These are phyloP conservation scores for Psilopsiagon aurifrons DNA, from an alignment of 2,113 vertebrate genomes.

Conservation along the genomic window DNA sequence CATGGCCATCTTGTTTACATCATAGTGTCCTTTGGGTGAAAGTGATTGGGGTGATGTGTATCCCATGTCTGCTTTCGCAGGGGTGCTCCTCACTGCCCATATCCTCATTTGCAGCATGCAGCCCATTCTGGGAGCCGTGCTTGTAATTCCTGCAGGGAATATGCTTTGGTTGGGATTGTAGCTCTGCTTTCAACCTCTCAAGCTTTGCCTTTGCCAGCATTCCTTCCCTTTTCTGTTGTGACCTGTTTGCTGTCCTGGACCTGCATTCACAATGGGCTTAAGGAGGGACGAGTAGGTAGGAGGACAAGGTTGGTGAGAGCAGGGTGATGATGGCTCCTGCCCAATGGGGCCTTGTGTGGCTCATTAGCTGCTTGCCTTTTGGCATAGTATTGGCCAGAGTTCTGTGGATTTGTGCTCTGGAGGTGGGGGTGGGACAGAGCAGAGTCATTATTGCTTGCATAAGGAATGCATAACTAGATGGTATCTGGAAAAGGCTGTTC, in stretches of 20 bases:
- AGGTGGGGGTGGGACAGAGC: background rate
- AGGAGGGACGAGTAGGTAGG: background rate
- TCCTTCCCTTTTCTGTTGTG: background rate
- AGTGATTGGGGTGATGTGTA: rapidly evolving
- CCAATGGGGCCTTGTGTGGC: background rate
- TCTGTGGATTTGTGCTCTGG: background rate
- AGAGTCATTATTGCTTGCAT: background rate
- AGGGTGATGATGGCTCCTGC: background rate
- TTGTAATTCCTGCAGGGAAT: background rate
- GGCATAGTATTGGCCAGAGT: background rate
- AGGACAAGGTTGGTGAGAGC: background rate
- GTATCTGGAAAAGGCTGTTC: background rate
- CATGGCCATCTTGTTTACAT: background rate
- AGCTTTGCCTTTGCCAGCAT: background rate
- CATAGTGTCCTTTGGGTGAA: background rate
- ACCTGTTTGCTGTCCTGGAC: background rate
- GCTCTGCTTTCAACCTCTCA: background rate
- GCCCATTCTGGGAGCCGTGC: background rate
- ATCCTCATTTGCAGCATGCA: background rate
- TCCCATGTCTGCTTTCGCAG: background rate
- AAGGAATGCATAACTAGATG: background rate
- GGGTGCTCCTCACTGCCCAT: background rate
- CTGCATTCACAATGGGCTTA: background rate
- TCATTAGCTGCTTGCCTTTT: background rate
- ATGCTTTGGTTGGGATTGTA: background rate